phyloP scores from a whole-genome alignment of 2,888 invertebrate genomes.

The Aethes cnicana region DNA sequence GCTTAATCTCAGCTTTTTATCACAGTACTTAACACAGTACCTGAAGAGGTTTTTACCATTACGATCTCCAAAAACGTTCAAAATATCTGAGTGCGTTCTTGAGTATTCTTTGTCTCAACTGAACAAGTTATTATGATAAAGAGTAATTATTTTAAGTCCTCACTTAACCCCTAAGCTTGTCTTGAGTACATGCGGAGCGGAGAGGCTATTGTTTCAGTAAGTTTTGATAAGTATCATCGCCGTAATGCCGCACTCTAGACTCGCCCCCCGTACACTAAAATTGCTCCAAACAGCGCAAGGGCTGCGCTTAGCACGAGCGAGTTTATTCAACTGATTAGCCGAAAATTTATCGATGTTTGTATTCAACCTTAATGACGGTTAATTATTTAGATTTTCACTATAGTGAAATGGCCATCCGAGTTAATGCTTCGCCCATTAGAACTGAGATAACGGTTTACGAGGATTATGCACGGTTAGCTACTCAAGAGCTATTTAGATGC shows the following conservation, averaged over 20 bases:
- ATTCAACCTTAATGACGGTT: conserved; percentile 4
- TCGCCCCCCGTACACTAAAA: too few species aligned
- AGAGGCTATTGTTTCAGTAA: conserved; percentile 50
- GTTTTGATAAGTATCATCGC: conserved; percentile 51
- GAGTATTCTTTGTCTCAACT: conserved; percentile 6
- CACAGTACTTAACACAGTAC: too few species aligned
- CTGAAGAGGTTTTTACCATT: background rate
- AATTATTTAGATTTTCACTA: conserved; percentile 9
- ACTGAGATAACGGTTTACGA: too few species aligned
- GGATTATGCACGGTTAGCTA: too few species aligned
- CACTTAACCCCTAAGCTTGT: conserved; percentile 42
- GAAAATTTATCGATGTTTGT: conserved; percentile 22
- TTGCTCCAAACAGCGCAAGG: too few species aligned
- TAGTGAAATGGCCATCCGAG: too few species aligned
- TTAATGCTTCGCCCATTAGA: too few species aligned
- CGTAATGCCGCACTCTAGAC: conserved; percentile 38
- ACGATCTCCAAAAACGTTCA: too few species aligned
- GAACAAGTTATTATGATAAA: conserved; percentile 39
- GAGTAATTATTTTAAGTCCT: conserved; percentile 43
- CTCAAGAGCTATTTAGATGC: too few species aligned
- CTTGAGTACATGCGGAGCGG: conserved; percentile 34
- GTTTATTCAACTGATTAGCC: conserved; percentile 23
- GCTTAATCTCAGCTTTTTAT: too few species aligned
- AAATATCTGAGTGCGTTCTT: background rate
- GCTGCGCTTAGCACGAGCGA: conserved; percentile 4